phyloP scores from a whole-genome alignment of 2,113 vertebrate species.

The Chamaetylas fuelleborni region DNA sequence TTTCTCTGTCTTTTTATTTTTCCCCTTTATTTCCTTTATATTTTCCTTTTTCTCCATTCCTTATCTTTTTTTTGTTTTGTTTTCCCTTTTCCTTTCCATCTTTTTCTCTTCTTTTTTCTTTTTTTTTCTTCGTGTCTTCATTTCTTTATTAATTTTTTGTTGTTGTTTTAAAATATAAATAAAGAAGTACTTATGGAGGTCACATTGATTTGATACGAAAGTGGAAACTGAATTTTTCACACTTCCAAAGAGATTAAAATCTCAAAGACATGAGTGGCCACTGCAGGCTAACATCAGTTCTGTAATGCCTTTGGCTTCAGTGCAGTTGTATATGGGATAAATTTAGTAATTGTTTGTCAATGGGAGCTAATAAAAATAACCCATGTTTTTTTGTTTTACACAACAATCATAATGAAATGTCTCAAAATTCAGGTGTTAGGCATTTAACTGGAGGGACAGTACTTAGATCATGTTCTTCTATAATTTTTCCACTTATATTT shows the following conservation, averaged over 20 bases:
- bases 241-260: not conserved
- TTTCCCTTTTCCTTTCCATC: not conserved
- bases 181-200: not conserved
- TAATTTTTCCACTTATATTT: not conserved
- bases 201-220: not conserved
- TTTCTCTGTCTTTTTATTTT: not conserved
- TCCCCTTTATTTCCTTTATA: not conserved
- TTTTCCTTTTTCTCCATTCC: not conserved
- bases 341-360: not conserved
- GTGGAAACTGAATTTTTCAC: not conserved
- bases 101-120: not conserved
- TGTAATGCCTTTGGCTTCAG: not conserved
- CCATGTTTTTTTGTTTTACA: not conserved
- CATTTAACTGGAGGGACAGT: not conserved
- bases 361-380: not conserved
- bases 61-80: not conserved
- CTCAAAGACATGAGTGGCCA: not conserved
- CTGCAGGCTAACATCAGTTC: not conserved
- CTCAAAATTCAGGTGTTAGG: not conserved
- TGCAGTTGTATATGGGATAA: not conserved
- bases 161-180: not conserved
- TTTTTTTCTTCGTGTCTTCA: not conserved
- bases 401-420: not conserved
- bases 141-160: not conserved
- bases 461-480: not conserved